Percentiles rank a stretch among this genome's conserved stretches.
Conservation (phyloP, 2,113 vertebrate genomes). For the Perca flavescens region DNA sequence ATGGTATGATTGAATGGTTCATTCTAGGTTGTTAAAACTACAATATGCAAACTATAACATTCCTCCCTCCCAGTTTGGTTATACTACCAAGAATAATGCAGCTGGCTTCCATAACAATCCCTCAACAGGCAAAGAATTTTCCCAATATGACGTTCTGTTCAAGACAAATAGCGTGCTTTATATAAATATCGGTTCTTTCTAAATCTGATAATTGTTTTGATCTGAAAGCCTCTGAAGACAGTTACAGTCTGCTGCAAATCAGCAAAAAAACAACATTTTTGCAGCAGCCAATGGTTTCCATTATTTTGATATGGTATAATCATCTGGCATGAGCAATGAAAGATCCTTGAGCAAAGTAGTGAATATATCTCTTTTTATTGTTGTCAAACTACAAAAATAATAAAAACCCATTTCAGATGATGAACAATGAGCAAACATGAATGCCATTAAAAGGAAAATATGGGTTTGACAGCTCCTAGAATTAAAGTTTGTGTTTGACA, state of each 20-base stretch:
- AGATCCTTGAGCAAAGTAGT: conserved; percentile 14
- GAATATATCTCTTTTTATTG: conserved; percentile 22
- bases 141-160: conserved; percentile 1
- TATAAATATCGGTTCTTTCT: conserved; percentile 32
- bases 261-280: neutral
- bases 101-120: conserved; percentile 25
- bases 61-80: conserved; percentile 6
- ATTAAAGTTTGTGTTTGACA: conserved; percentile 23
- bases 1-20: conserved; percentile 2
- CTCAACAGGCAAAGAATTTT: conserved; percentile 2
- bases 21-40: conserved; percentile 9
- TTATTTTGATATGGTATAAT: conserved; percentile 11
- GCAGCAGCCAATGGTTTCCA: neutral
- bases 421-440: conserved; percentile 16
- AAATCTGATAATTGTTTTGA: conserved; percentile 33
- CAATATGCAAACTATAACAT: conserved; percentile 12
- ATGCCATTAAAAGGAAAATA: conserved; percentile 18
- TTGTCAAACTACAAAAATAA: conserved; percentile 18
- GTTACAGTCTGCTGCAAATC: conserved; percentile 29
- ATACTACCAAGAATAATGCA: conserved; percentile 15
- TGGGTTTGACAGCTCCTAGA: conserved; percentile 32
- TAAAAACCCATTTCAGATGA: conserved; percentile 23
- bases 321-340: conserved; percentile 14
- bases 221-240: conserved; percentile 13
- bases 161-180: conserved; percentile 12